Evolutionary conservation across 2,113 vertebrate species (phyloP), one percentile per base, ranked within the genome.

Genomic region (Zosterops lateralis): DNA sequence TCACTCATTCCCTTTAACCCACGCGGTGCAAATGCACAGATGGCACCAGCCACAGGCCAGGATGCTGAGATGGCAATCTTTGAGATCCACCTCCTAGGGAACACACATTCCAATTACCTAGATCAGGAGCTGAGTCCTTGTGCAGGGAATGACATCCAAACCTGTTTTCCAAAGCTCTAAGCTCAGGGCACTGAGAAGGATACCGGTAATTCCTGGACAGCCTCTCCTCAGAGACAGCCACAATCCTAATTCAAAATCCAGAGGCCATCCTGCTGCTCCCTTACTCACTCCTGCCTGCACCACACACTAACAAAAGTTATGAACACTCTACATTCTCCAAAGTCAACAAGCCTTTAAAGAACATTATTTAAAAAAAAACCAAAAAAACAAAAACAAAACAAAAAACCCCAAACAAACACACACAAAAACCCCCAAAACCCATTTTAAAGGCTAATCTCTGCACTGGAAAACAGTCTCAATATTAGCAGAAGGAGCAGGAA

Each of bases 21-120:
- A 26, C 0, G 14, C 19, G 15, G 8, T 61, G 15, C 11, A 65
- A 54, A 17, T 32, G 24, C 26, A 50, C 0, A 2, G 38, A 36
- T 21, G 29, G 54, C 45, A 42, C 3, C 1, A 31, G 42, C 18
- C 34, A 72, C 28, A 16, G 48, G 16, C 21, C 18, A 48, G 26
- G 44, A 3, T 54, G 64, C 64, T 68, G 48, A 54, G 73, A 5
- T 22, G 29, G 16, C 18, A 58, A 14, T 26, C 29, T 44, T 56
- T 36, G 29, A 70, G 56, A 77, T 32, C 29, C 40, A 56, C 0
- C 4, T 4, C 16, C 15, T 1, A 51, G 36, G 47, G 9, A 17
- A 67, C 18, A 25, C 34, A 47, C 17, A 40, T 74, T 45, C 36
- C 50, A 70, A 44, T 4, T 3, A 9, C 8, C 47, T 13, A 17